Evolutionary conservation across 2,797 vertebrate genomes (phyloP).

Genomic region (Acanthurus tractus): DNA sequence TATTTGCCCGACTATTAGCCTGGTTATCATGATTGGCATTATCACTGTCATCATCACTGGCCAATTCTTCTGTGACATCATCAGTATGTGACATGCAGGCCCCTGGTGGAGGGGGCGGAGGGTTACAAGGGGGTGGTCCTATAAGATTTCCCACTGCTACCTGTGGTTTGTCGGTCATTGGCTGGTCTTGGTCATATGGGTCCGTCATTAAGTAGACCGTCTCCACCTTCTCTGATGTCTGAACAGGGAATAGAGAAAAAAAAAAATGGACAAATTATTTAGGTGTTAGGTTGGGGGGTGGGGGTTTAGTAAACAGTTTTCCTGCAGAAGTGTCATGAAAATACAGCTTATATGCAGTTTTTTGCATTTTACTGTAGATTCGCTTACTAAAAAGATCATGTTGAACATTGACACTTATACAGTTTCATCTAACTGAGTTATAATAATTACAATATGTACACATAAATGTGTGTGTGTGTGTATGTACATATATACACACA

Average conservation of each 20-base stretch:
- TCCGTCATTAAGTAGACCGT: conserved; percentile 57
- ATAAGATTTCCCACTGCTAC: conserved; percentile 71
- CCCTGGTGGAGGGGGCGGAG: conserved; percentile 43
- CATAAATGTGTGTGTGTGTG: no score
- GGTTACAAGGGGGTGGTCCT: conserved; percentile 47
- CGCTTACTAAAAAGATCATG: background rate
- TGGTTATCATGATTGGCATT: conserved; percentile 54
- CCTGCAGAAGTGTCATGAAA: no score
- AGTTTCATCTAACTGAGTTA: background rate
- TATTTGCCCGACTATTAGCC: conserved; percentile 30
- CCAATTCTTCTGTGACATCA: conserved; percentile 56
- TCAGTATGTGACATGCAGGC: conserved; percentile 22
- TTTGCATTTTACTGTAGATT: background rate
- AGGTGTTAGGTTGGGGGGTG: background rate
- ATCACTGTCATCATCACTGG: conserved; percentile 37
- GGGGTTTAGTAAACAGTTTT: background rate
- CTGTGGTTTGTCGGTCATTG: conserved; percentile 62
- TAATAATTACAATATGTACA: background rate
- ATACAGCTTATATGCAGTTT: no score
- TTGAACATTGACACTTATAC: background rate
- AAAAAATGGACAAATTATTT: background rate
- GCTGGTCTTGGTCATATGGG: conserved; percentile 58
- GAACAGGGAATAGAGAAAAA: conserved; percentile 47
- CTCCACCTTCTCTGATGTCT: conserved; percentile 88
- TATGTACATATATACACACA: no score